phyloP scores from a whole-genome alignment of 1,140 invertebrate species.

The Neodiprion fabricii region DNA sequence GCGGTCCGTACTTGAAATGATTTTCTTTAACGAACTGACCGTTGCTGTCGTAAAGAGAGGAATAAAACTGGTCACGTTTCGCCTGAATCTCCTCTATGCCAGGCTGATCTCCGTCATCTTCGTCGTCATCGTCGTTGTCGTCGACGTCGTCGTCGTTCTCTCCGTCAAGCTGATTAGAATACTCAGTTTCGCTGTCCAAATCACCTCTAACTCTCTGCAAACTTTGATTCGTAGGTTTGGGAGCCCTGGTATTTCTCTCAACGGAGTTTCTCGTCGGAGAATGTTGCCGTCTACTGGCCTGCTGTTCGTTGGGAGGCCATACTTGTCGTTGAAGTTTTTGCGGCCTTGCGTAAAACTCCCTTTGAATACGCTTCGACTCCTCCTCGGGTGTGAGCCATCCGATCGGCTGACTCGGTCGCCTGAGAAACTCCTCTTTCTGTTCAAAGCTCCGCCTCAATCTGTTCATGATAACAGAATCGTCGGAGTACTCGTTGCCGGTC shows the following conservation, averaged over 20 bases:
- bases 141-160: conserved; percentile 28
- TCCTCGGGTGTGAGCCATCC: conserved; percentile 60
- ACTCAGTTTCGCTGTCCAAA: conserved; percentile 47
- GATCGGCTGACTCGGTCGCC: conserved; percentile 72
- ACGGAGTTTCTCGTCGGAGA: conserved; percentile 39
- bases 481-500: conserved; percentile 67
- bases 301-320: conserved; percentile 70
- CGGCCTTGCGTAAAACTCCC: conserved; percentile 79
- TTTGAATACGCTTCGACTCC: conserved; percentile 56
- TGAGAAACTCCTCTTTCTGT: conserved; percentile 87
- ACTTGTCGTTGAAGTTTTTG: conserved; percentile 76
- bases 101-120: conserved; percentile 24
- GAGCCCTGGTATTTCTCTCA: conserved; percentile 18
- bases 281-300: conserved; percentile 34
- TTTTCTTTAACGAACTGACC: conserved; percentile 35
- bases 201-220: conserved; percentile 56
- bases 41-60: conserved; percentile 32
- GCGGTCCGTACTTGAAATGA: conserved; percentile 34
- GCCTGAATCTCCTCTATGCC: conserved; percentile 24
- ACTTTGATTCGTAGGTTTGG: conserved; percentile 54
- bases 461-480: conserved; percentile 72
- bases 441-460: conserved; percentile 82
- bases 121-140: conserved; percentile 26
- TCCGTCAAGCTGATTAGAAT: conserved; percentile 29
- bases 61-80: conserved; percentile 37